A percentile compares a stretch with the other conserved stretches of the same genome.
Conservation (phyloP, 2,797 vertebrate genomes). For the Cryptoprocta ferox region DNA sequence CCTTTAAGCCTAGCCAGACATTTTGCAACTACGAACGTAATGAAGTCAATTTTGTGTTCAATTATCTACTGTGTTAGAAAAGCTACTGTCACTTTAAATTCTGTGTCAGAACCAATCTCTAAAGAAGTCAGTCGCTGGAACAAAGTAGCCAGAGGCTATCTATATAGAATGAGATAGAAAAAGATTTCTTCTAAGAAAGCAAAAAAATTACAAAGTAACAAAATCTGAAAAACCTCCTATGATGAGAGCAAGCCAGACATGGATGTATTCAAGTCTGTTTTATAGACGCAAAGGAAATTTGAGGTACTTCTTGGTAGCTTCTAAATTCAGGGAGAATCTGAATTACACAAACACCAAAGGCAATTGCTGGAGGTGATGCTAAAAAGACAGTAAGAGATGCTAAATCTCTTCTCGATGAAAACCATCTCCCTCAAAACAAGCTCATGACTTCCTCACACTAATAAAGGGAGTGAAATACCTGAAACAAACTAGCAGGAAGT, state of each 20-base stretch:
- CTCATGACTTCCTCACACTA: not conserved
- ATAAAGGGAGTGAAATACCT: not conserved
- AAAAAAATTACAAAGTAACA: slow-evolving; percentile 44
- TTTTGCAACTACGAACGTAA: slow-evolving; percentile 42
- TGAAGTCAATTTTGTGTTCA: slow-evolving; percentile 61
- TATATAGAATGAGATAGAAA: slow-evolving; percentile 6
- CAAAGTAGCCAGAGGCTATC: slow-evolving; percentile 14
- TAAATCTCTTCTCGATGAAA: not conserved
- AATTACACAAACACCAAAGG: slow-evolving; percentile 29
- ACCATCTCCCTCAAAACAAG: not conserved
- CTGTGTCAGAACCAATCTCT: not conserved
- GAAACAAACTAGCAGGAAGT: not conserved
- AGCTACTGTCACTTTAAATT: slow-evolving; percentile 53
- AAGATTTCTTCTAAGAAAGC: slow-evolving; percentile 21
- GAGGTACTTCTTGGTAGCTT: not conserved
- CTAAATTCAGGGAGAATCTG: slow-evolving; percentile 32
- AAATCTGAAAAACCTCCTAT: slow-evolving; percentile 32
- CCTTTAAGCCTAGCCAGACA: slow-evolving; percentile 43
- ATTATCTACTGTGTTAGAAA: slow-evolving; percentile 57
- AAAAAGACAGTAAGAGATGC: not conserved
- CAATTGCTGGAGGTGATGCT: not conserved
- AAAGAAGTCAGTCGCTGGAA: slow-evolving; percentile 59
- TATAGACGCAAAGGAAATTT: not conserved
- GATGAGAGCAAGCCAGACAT: not conserved
- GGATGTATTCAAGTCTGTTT: not conserved